Evolutionary conservation across 2,888 invertebrate genomes (phyloP), one percentile per base, ranked within the genome.

Genomic region (Sipha maydis): DNA sequence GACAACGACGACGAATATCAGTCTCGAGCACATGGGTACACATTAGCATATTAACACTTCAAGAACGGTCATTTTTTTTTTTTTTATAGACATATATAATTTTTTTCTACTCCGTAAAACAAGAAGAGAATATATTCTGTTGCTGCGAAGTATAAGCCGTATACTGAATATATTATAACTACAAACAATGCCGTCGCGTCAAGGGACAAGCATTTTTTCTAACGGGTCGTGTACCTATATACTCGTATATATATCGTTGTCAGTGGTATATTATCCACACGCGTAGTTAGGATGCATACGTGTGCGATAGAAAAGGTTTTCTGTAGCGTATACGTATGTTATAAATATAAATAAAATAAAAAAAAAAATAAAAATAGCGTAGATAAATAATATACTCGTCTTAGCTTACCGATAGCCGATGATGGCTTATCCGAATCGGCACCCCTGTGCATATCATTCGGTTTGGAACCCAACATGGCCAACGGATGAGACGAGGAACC

Each of bases 381-480:
- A 54, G 54, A 54, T 7, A 54, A 21, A 21, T 5, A 61, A 21
- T 78, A 34, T 38, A 61, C 7, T 61, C 41, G 41, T 41, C n/a
- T 76, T 9, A 14, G 76, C 88, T 82, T 75, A 88, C 88, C 88
- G 80, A 88, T 88, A 48, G 88, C 88, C 48, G 88, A 88, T 73
- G 88, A 88, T 4, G 88, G 88, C 34, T 88, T 88, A 91, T 94
- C 94, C 90, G 95, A 94, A 92, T 96, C 96, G 91, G 96, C 96
- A 90, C 95, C 95, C 79, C 95, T 94, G 91, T 96, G 93, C 92
- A 96, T 96, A 83, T 96, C 93, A 91, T 96, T 96, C 80, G 96
- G 95, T 91, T 96, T 96, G 91, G 95, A 94, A 90, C 95, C 95
- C 90, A 96, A 93, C 92, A 96, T 96, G 90, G 95, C 95, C 67